phyloP scores from a whole-genome alignment of 2,113 vertebrate genomes.

The Istiophorus platypterus region DNA sequence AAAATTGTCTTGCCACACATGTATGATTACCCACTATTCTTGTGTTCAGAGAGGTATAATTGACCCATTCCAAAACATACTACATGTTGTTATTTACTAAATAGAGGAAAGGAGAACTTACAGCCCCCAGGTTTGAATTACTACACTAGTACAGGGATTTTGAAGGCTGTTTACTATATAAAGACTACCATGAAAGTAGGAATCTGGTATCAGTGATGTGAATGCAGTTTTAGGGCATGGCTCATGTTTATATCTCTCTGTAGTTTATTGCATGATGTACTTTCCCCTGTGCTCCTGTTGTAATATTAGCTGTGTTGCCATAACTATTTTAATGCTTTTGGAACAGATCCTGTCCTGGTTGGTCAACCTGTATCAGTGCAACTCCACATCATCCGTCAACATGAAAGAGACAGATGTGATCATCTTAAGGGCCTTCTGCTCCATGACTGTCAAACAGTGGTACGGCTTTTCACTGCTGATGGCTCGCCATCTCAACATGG shows the following conservation, averaged over 20 bases:
- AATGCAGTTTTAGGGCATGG: background rate
- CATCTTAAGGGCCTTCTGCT: constrained; percentile 83
- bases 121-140: background rate
- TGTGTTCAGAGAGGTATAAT: background rate
- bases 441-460: constrained; percentile 76
- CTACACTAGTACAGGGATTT: background rate
- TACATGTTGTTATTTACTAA: background rate
- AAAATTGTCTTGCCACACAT: constrained; percentile 2
- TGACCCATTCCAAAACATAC: background rate
- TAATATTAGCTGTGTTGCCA: background rate
- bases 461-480: constrained; percentile 87
- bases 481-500: constrained; percentile 84
- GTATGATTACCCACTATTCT: background rate
- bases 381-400: constrained; percentile 13
- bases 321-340: constrained; percentile 20
- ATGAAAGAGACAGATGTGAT: constrained; percentile 58
- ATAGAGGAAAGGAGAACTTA: background rate
- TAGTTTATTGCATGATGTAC: background rate
- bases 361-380: constrained; percentile 82
- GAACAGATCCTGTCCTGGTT: constrained; percentile 80
- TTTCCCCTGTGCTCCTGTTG: background rate
- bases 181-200: background rate
- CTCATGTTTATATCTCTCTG: background rate
- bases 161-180: background rate
- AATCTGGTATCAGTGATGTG: background rate